A percentile compares a stretch with the other conserved stretches of the same genome.
Evolutionary conservation across 2,113 vertebrate species (phyloP).

Genomic region (Sander lucioperca): DNA sequence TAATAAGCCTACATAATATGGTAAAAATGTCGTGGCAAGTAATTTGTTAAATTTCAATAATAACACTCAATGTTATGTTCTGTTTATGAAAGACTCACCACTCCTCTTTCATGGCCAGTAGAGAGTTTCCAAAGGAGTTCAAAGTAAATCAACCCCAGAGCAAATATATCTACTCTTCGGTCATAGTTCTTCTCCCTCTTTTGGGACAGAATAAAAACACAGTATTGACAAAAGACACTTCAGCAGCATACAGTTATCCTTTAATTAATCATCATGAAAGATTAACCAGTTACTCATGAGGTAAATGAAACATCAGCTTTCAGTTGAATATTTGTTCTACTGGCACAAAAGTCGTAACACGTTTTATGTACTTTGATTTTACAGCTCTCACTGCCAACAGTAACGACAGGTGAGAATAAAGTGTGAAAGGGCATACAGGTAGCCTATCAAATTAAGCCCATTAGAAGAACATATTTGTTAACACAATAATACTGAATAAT

Average conservation of each 20-base stretch:
- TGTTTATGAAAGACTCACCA: conserved; percentile 55
- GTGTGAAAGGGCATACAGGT: background rate
- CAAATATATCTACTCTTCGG: conserved; percentile 89
- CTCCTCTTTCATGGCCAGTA: conserved; percentile 24
- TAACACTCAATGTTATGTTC: background rate
- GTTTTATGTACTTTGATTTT: background rate
- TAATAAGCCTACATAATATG: background rate
- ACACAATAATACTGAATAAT: background rate
- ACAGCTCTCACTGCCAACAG: background rate
- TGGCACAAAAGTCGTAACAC: background rate
- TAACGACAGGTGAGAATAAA: background rate
- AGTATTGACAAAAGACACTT: background rate
- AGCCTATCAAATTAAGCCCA: background rate
- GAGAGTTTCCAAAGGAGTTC: conserved; percentile 82
- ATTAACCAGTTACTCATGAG: background rate
- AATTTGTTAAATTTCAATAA: background rate
- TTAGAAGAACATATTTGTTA: background rate
- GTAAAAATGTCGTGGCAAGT: background rate
- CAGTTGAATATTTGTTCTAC: background rate
- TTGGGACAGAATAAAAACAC: conserved; percentile 39
- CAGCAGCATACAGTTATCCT: background rate
- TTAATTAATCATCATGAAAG: background rate
- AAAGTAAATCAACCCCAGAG: conserved; percentile 89
- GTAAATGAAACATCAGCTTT: background rate
- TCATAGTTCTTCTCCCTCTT: conserved; percentile 59